A percentile compares a stretch with the other conserved stretches of the same genome.
Evolutionary conservation across 2,797 vertebrate species (phyloP).

Genomic region (Paguma larvata): DNA sequence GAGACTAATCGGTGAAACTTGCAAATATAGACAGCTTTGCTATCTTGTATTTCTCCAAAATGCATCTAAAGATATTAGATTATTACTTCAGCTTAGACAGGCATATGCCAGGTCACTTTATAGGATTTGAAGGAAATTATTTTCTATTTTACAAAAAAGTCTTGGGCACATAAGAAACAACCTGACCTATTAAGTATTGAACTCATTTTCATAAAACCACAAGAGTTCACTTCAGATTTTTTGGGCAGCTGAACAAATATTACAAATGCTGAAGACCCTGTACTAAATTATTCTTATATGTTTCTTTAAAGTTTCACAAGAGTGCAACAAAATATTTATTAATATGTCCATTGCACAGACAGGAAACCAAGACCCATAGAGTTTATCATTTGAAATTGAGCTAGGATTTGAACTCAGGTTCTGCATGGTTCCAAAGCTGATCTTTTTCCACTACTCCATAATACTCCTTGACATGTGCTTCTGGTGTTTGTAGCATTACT

Average conservation of each 20-base stretch:
- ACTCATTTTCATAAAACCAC: conserved; percentile 34
- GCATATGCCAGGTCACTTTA: neutral
- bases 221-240: neutral
- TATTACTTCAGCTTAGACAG: neutral
- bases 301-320: neutral
- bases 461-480: neutral
- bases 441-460: neutral
- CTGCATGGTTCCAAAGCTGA: neutral
- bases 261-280: conserved; percentile 5
- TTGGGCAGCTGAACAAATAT: neutral
- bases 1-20: neutral
- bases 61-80: neutral
- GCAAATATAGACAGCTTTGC: neutral
- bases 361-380: conserved; percentile 12
- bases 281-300: neutral
- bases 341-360: neutral
- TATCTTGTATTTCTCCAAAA: neutral
- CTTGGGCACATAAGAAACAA: neutral
- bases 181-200: neutral
- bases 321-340: neutral
- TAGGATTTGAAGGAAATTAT: conserved; percentile 18
- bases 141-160: neutral
- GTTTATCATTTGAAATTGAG: neutral
- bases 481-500: neutral
- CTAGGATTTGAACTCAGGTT: conserved; percentile 23